These are phyloP conservation scores for Crossocerus cetratus DNA, from an alignment of 2,888 invertebrate species.

Conservation along the genomic window DNA sequence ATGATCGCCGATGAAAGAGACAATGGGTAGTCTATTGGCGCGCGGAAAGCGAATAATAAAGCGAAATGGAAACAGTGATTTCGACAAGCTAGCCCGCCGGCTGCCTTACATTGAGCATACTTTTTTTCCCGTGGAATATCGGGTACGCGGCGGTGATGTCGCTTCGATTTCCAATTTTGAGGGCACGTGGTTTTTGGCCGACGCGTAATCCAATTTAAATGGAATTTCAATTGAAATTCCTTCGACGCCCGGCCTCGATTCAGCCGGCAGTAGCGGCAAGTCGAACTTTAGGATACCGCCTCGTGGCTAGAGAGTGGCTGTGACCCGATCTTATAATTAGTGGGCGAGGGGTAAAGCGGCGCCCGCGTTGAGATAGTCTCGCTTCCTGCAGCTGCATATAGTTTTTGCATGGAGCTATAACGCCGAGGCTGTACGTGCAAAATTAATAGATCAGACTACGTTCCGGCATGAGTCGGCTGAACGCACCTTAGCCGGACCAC, in stretches of 20 bases:
- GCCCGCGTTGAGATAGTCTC: neutral
- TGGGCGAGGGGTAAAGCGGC: neutral
- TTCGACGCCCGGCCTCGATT: slow-evolving; percentile 9
- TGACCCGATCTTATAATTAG: slow-evolving; percentile 13
- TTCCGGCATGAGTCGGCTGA: no score
- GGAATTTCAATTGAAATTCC: slow-evolving; percentile 20
- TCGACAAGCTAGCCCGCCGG: neutral
- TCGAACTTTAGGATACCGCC: neutral
- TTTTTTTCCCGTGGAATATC: neutral
- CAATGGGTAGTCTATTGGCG: neutral
- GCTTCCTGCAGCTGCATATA: no score
- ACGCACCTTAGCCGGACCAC: no score
- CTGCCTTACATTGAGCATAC: neutral
- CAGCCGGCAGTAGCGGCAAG: neutral
- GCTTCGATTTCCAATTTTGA: slow-evolving; percentile 28
- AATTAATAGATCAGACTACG: no score
- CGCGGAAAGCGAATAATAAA: slow-evolving; percentile 4
- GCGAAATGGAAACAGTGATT: slow-evolving; percentile 1
- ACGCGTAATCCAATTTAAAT: slow-evolving; percentile 18
- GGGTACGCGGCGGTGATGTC: slow-evolving; percentile 10
- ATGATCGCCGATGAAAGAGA: neutral
- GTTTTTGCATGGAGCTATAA: no score
- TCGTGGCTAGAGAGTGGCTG: neutral
- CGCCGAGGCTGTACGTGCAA: no score
- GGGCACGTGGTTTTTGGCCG: neutral